Evolutionary conservation across 2,888 invertebrate species (phyloP), one percentile per base, ranked within the genome.

Genomic region (Ernsta delagoae): DNA sequence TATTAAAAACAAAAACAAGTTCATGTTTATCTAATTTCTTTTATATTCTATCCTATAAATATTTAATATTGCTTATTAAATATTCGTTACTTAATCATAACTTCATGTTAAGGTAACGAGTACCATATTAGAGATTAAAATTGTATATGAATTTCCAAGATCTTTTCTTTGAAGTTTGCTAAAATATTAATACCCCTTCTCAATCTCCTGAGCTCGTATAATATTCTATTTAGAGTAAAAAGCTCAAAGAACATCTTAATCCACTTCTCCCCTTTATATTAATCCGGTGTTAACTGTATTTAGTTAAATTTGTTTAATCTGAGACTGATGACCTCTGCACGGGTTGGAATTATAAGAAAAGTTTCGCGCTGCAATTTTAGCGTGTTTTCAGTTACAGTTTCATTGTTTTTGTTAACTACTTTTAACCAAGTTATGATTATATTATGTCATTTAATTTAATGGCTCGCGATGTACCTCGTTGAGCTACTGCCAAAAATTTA

Each of bases 231-330:
- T 39, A 43, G 36, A 62, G 62, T 53, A 16, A 62, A 62, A 50
- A 53, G 62, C 62, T 53, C 62, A 50, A 53, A 62, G 50, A 36
- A 62, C 39, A 39, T 59, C 39, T 62, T 61, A 53, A 62, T 62
- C 39, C 39, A 62, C 48, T 62, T 16, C 41, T 62, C 50, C 12
- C 39, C 39, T 39, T 36, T 39, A 62, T 39, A 62, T 62, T 53
- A 62, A 53, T 36, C 50, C 62, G 62, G 53, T 62, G 62, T 62
- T 62, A 62, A 62, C 39, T 62, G 36, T 53, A 45, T 53, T 62
- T 62, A 62, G 62, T 62, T 62, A 39, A 62, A 62, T 62, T 62
- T 53, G 62, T 62, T 62, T 62, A 62, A 62, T 62, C 36, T 62
- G 11, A 39, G 39, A 62, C 50, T 39, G 62, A 62, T 62, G 62